Evolutionary conservation across 2,113 vertebrate genomes (phyloP).

Genomic region (Leuciscus idus): DNA sequence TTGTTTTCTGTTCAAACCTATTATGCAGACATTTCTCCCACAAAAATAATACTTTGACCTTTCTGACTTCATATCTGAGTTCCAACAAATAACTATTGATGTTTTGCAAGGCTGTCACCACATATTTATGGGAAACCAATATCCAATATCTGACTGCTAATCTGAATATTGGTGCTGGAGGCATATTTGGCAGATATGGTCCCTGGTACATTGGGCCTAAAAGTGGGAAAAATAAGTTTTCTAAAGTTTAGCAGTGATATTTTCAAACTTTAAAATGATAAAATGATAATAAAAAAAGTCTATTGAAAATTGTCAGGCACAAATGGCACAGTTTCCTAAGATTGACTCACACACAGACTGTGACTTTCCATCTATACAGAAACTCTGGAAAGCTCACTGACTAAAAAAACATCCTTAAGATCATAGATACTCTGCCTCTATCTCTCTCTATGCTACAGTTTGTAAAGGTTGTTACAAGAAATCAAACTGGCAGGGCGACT

Average conservation of each 20-base stretch:
- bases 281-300: not conserved
- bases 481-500: slow-evolving; percentile 48
- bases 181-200: not conserved
- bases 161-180: not conserved
- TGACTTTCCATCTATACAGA: not conserved
- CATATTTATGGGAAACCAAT: not conserved
- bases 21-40: not conserved
- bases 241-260: not conserved
- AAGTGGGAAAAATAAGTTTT: not conserved
- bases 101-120: slow-evolving; percentile 5
- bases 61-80: not conserved
- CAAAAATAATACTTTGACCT: not conserved
- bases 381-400: not conserved
- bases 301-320: not conserved
- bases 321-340: not conserved
- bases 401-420: slow-evolving; percentile 7
- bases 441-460: not conserved
- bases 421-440: not conserved
- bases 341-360: not conserved
- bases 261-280: slow-evolving; percentile 4
- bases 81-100: not conserved
- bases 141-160: not conserved
- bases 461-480: slow-evolving; percentile 20
- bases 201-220: no score
- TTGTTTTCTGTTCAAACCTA: not conserved